Evolutionary conservation across 2,113 vertebrate genomes (phyloP).

Genomic region (Perca fluviatilis): DNA sequence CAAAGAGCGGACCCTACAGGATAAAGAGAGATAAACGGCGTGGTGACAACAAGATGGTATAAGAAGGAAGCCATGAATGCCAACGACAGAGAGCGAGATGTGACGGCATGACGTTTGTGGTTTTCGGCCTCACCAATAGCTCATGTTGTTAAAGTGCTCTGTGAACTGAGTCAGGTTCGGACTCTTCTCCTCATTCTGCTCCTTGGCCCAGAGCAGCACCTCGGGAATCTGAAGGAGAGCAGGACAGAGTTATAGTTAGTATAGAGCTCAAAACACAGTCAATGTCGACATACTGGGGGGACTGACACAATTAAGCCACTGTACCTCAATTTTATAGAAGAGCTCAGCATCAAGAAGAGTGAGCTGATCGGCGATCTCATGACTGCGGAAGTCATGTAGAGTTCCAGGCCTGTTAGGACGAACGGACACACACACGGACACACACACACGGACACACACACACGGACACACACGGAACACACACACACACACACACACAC

Average conservation of each 20-base stretch:
- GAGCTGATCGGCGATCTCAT: conserved; percentile 97
- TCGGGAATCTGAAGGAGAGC: conserved; percentile 91
- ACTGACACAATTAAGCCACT: neutral
- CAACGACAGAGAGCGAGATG: neutral
- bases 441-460: no score
- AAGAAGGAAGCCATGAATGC: neutral
- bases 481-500: no score
- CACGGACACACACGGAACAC: no score
- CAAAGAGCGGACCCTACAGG: conserved; percentile 94
- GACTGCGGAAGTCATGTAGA: conserved; percentile 97
- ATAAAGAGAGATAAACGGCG: neutral
- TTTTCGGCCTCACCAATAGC: conserved; percentile 91
- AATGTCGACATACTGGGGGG: neutral
- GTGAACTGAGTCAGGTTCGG: conserved; percentile 99
- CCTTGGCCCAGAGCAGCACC: conserved; percentile 98
- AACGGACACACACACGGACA: neutral
- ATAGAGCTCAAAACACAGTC: neutral
- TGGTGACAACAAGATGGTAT: neutral
- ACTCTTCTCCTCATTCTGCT: conserved; percentile 99
- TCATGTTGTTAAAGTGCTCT: conserved; percentile 99
- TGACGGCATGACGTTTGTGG: neutral
- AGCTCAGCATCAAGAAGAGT: conserved; percentile 97
- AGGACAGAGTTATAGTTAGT: neutral
- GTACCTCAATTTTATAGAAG: conserved; percentile 98
- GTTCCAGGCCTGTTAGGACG: conserved; percentile 91